These are phyloP conservation scores for Alviniconcha strummeri DNA, from an alignment of 2,888 invertebrate species.

Conservation along the genomic window DNA sequence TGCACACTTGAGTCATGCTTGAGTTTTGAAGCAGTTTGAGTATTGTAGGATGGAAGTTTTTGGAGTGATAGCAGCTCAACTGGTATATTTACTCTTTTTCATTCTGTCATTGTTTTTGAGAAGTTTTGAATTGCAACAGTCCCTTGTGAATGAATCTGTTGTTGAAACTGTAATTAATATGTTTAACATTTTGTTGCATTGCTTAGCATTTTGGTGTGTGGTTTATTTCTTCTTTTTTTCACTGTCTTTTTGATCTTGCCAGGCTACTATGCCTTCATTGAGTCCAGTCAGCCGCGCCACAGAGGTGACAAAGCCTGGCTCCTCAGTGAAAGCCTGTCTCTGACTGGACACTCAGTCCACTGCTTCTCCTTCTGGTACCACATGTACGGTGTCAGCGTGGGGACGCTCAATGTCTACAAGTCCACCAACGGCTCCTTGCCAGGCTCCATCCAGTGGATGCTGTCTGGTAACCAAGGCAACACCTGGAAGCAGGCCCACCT, in stretches of 20 bases:
- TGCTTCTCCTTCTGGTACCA: conserved; percentile 69
- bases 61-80: no score
- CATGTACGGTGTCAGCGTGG: conserved; percentile 66
- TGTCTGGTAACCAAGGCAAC: conserved; percentile 54
- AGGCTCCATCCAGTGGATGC: conserved; percentile 56
- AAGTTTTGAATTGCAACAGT: no score
- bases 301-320: conserved; percentile 61
- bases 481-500: conserved; percentile 58
- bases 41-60: no score
- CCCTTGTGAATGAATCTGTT: no score
- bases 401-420: conserved; percentile 59
- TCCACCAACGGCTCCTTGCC: conserved; percentile 50
- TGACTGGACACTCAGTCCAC: conserved; percentile 48
- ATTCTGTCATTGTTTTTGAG: no score
- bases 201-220: no score
- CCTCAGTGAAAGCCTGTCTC: conserved; percentile 49
- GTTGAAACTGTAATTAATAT: no score
- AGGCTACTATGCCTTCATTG: conserved; percentile 61
- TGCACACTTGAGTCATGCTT: no score
- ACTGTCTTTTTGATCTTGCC: background rate
- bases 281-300: conserved; percentile 56
- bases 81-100: no score
- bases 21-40: no score
- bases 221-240: background rate
- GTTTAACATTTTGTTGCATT: no score